phyloP scores from a whole-genome alignment of 2,888 invertebrate genomes.

The Punctoribates punctum region DNA sequence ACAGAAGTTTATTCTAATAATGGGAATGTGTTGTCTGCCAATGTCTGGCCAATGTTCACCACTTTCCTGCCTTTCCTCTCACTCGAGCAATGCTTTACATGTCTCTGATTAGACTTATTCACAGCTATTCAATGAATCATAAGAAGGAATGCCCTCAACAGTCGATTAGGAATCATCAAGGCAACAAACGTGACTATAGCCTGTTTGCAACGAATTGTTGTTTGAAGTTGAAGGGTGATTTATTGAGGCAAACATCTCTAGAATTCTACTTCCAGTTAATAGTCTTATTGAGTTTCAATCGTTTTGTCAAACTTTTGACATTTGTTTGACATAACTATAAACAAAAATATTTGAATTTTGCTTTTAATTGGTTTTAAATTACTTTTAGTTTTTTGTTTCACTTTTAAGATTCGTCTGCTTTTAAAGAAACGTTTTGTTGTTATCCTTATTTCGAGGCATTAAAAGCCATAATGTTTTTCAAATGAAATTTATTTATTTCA shows the following conservation, averaged over 20 bases:
- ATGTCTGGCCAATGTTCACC: constrained; percentile 3
- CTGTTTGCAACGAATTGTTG: too few species aligned
- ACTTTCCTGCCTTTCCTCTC: background rate
- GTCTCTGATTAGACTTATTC: too few species aligned
- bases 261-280: too few species aligned
- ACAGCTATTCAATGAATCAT: too few species aligned
- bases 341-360: background rate
- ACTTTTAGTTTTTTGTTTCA: background rate
- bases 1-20: too few species aligned
- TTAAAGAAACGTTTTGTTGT: background rate
- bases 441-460: too few species aligned
- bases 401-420: background rate
- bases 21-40: background rate
- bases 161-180: too few species aligned
- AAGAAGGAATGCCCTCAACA: too few species aligned
- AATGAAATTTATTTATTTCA: background rate
- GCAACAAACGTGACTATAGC: too few species aligned
- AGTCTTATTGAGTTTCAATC: too few species aligned
- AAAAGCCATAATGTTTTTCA: background rate
- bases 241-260: too few species aligned
- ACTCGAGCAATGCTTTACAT: background rate
- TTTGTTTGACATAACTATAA: background rate
- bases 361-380: constrained; percentile 15
- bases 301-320: background rate
- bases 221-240: too few species aligned